A percentile compares a stretch with the other conserved stretches of the same genome.
phyloP scores from a whole-genome alignment of 2,888 invertebrate genomes.

The Vesta saturnalis region DNA sequence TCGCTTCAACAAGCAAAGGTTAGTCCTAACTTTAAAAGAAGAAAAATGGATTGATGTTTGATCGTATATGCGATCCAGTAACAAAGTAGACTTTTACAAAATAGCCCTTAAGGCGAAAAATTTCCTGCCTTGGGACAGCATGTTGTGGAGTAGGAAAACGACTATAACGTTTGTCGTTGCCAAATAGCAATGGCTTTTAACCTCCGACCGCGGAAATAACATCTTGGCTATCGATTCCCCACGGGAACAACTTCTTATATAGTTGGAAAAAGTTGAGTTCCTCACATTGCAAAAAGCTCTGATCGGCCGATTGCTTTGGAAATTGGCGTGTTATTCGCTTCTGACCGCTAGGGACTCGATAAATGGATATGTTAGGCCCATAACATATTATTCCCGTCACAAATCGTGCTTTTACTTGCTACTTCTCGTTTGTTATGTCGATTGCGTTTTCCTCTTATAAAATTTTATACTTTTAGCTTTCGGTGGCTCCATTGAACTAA shows the following conservation, averaged over 20 bases:
- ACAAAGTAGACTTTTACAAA: constrained; percentile 36
- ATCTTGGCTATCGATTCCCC: constrained; percentile 56
- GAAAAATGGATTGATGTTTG: constrained; percentile 35
- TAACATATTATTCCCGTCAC: constrained; percentile 42
- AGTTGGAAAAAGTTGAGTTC: constrained; percentile 50
- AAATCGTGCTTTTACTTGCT: constrained; percentile 37
- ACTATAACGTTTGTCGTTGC: constrained; percentile 47
- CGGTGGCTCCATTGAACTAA: constrained; percentile 17
- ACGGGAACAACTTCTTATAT: constrained; percentile 58
- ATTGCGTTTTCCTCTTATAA: constrained; percentile 25
- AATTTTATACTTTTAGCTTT: constrained; percentile 26
- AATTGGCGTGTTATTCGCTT: constrained; percentile 60
- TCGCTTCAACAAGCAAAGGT: constrained; percentile 37
- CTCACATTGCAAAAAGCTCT: constrained; percentile 55
- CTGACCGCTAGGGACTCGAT: constrained; percentile 54
- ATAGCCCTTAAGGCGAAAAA: constrained; percentile 37
- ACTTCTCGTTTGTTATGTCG: constrained; percentile 37
- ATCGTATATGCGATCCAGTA: constrained; percentile 36
- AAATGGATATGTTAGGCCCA: constrained; percentile 41
- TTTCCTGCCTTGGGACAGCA: constrained; percentile 30
- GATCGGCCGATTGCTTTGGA: constrained; percentile 58
- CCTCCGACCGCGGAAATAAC: constrained; percentile 55
- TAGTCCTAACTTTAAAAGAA: constrained; percentile 35
- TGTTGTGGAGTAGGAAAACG: constrained; percentile 43
- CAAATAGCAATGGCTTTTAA: constrained; percentile 57